Evolutionary conservation across 92 coral and sea anemone genomes (phyloP).

Genomic region (Actinostola sp.): DNA sequence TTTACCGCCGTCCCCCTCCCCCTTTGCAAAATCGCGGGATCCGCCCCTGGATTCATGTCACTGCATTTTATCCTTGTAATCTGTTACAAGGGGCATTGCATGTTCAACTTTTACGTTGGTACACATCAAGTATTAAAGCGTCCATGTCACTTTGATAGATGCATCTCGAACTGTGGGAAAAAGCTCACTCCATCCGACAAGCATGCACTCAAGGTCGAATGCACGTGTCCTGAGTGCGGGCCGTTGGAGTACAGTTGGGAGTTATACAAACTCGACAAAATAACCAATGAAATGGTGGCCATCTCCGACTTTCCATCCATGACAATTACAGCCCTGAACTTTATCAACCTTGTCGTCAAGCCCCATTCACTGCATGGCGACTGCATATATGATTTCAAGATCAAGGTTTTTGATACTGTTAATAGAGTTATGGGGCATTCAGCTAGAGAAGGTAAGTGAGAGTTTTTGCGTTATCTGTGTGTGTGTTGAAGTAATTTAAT

Average conservation of each 20-base stretch:
- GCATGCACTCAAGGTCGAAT: constrained; percentile 35
- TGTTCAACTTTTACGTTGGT: no score
- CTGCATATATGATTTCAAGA: constrained; percentile 25
- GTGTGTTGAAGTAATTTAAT: no score
- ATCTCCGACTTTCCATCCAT: constrained; percentile 4
- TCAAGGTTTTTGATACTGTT: constrained; percentile 19
- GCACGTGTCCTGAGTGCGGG: constrained; percentile 57
- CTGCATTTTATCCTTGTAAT: no score
- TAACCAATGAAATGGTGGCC: neutral
- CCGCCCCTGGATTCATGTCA: no score
- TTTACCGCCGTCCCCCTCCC: no score
- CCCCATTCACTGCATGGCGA: constrained; percentile 54
- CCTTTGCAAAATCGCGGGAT: no score
- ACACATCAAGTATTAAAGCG: neutral
- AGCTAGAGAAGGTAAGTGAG: constrained; percentile 26
- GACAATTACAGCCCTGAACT: constrained; percentile 20
- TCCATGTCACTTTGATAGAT: constrained; percentile 19
- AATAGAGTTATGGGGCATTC: constrained; percentile 8
- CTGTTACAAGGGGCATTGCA: no score
- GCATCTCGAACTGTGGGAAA: constrained; percentile 14
- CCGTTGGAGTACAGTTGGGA: constrained; percentile 30
- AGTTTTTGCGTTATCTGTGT: neutral
- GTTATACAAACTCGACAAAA: neutral
- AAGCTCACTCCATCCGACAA: constrained; percentile 74
- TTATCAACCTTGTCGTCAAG: constrained; percentile 55